Conservation (phyloP, 1,140 invertebrate species). For the Drosophila ironensis region DNA sequence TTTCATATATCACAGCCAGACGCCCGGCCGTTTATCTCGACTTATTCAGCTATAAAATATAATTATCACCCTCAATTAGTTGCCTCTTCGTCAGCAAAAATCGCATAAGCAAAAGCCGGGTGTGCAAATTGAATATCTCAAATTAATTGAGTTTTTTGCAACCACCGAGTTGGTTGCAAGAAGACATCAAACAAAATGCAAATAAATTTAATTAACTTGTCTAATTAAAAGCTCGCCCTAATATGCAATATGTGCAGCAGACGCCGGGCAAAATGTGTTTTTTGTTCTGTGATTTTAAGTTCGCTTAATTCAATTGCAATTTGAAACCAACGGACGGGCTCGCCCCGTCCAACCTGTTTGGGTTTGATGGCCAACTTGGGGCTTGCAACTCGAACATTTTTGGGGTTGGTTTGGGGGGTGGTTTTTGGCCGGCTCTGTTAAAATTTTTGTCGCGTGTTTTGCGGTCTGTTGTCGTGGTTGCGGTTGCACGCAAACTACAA, state of each 20-base stretch:
- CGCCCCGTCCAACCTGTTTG: not conserved
- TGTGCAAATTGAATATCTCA: conserved; percentile 35
- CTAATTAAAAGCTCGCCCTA: conserved; percentile 52
- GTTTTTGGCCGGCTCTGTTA: conserved; percentile 50
- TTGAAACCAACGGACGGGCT: conserved; percentile 6
- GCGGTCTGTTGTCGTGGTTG: conserved; percentile 80
- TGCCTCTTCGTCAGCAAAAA: conserved; percentile 22
- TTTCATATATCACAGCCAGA: no score
- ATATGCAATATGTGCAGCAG: conserved; percentile 45
- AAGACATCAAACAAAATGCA: conserved; percentile 28
- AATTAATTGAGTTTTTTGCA: conserved; percentile 26
- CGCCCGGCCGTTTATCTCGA: not conserved
- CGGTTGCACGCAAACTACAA: conserved; percentile 73
- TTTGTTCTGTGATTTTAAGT: conserved; percentile 57
- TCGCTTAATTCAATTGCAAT: conserved; percentile 58
- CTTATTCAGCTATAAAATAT: not conserved
- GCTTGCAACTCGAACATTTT: conserved; percentile 27
- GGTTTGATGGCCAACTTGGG: conserved; percentile 4
- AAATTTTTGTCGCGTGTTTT: conserved; percentile 81
- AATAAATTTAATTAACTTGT: conserved; percentile 66
- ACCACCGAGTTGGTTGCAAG: not conserved
- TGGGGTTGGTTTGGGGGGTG: not conserved
- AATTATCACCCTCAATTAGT: conserved; percentile 37
- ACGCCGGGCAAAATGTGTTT: conserved; percentile 29
- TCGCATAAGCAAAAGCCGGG: conserved; percentile 1